Evolutionary conservation across 2,888 invertebrate species (phyloP), one percentile per base, ranked within the genome.

Genomic region (Stenchaetothrips biformis): DNA sequence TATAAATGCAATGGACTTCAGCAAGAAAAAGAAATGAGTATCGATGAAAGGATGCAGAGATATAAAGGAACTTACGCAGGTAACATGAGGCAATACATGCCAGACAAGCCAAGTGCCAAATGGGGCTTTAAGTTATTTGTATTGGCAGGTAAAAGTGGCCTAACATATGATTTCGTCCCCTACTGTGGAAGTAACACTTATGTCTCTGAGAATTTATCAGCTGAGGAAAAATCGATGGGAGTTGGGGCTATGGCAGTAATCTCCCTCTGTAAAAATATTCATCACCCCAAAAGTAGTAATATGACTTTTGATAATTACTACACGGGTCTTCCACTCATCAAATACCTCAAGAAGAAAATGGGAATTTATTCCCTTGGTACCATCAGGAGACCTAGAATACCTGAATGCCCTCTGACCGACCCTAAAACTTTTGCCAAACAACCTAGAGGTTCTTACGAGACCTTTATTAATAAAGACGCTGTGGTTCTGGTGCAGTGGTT

Each of bases 71-170:
- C 77, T 82, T 21, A 79, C n/a, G 78, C 78, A 16, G 78, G 79
- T 49, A 78, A 77, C 49, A 48, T 85, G 79, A 85, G 84, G 80
- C 85, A 84, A 80, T 86, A 85, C n/a, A n/a, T n/a, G n/a, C n/a
- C n/a, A n/a, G n/a, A n/a, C n/a, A n/a, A n/a, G n/a, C n/a, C n/a
- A n/a, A n/a, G n/a, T n/a, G n/a, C n/a, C n/a, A n/a, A n/a, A n/a
- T n/a, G n/a, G n/a, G n/a, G n/a, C n/a, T n/a, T 80, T 81, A 83
- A 83, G 78, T 47, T 83, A 47, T 82, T 82, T 78, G 80, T 83
- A 48, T 77, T 82, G 77, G 77, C 74, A 21, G 83, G 79, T 47
- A 77, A 78, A 18, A 77, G 74, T 37, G 82, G 82, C 16, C 80
- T 81, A 80, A 77, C 80, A 37, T 81, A 83, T 48, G 82, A 82